Base-by-base conservation (phyloP, 2,888 invertebrate genomes). In the Cryptus armator region DNA sequence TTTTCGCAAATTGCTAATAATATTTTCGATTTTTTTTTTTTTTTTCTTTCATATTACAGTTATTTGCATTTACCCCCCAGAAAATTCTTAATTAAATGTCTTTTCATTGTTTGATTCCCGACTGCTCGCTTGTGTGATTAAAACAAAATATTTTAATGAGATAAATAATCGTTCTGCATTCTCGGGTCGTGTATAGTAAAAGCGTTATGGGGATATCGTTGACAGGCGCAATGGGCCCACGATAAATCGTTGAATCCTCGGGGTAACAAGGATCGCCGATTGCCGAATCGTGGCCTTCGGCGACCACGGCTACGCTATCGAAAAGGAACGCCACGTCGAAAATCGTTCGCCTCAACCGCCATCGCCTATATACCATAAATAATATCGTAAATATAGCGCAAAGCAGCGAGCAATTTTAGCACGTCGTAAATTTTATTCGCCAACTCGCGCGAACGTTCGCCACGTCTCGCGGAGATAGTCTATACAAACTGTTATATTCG, bases 351-450 rank as follows among this genome's bases (percentile, higher is more conserved):
- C 66, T n/a, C 72, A 68, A 64, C 77, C 72, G 51, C 46, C 56
- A 56, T 19, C 19, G 3, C 24, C 72, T 81, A 68, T 66, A 62
- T 32, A 81, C 85, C 79, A 85, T 85, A 85, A 85, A 85, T 85
- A 85, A 82, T 85, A 85, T 85, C 82, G 85, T 88, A 87, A 88
- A 88, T 87, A 87, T 87, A 80, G 82, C 66, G 82, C 80, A 86
- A 88, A 86, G 86, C 70, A 85, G 85, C 86, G 46, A 87, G 85
- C 84, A 86, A 88, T 88, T 88, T 88, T 88, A 88, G 86, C 87
- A 88, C 87, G 85, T 88, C 87, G 86, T 88, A 88, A 88, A 88
- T 88, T 87, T 78, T 85, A 81, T 86, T 82, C 82, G 79, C 82
- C 62, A 75, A 79, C 64, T 76, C 71, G 70, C 66, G 66, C 56